A percentile compares a stretch with the other conserved stretches of the same genome.
Evolutionary conservation across 2,888 invertebrate species (phyloP).

Genomic region (Fabriciana adippe): DNA sequence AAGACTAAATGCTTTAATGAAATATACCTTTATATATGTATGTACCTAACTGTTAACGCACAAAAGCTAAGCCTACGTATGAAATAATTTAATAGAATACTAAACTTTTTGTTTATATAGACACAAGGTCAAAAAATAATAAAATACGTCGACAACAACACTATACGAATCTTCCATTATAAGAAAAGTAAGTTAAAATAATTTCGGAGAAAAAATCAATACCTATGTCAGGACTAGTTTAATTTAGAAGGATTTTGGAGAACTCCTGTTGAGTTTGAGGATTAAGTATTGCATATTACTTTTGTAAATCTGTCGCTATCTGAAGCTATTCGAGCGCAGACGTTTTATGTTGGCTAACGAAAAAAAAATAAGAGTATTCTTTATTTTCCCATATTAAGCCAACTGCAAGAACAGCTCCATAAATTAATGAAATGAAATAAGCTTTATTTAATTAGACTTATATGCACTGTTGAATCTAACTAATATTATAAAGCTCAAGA

Average conservation of each 20-base stretch:
- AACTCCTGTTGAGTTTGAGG: slow-evolving; percentile 27
- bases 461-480: too few species aligned
- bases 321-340: neutral
- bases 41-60: neutral
- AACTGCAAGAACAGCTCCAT: too few species aligned
- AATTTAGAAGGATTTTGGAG: slow-evolving; percentile 53
- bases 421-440: too few species aligned
- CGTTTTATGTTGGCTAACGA: too few species aligned
- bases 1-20: neutral
- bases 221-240: slow-evolving; percentile 44
- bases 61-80: neutral
- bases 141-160: slow-evolving; percentile 20
- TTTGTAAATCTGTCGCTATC: slow-evolving; percentile 4
- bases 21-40: neutral
- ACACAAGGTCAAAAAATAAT: slow-evolving; percentile 13
- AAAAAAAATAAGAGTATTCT: neutral
- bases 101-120: slow-evolving; percentile 17
- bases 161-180: slow-evolving; percentile 5
- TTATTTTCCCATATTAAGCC: too few species aligned
- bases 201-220: neutral
- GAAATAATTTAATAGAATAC: slow-evolving; percentile 12
- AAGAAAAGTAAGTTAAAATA: neutral
- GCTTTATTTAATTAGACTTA: too few species aligned
- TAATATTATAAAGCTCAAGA: too few species aligned
- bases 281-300: slow-evolving; percentile 30